Percentiles rank a stretch among this genome's conserved stretches.
Conservation (phyloP, 1,140 invertebrate species). For the Leptinotarsa defecta region DNA sequence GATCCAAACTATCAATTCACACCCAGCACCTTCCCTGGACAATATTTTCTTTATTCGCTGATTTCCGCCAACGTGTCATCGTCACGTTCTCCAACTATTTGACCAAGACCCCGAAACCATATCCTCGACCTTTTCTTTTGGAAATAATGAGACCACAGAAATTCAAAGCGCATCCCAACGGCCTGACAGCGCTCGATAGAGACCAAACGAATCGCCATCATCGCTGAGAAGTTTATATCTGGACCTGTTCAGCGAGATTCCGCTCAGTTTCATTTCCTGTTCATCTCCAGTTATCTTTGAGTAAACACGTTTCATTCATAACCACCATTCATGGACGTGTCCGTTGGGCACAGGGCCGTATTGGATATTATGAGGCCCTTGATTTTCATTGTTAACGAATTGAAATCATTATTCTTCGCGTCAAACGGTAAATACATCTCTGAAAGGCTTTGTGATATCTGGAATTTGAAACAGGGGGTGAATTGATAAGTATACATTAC, state of each 20-base stretch:
- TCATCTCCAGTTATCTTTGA: slow-evolving; percentile 48
- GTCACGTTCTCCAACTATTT: slow-evolving; percentile 1
- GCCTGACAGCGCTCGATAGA: background rate
- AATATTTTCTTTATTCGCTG: background rate
- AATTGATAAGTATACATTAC: too few species aligned
- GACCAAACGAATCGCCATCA: background rate
- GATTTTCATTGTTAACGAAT: background rate
- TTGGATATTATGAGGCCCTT: background rate
- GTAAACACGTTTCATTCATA: slow-evolving; percentile 52
- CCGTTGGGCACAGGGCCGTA: slow-evolving; percentile 9
- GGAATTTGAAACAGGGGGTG: too few species aligned
- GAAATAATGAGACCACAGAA: slow-evolving; percentile 2
- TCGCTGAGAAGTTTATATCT: slow-evolving; percentile 1
- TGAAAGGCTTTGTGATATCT: too few species aligned
- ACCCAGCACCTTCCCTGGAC: too few species aligned
- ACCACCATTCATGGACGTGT: slow-evolving; percentile 46
- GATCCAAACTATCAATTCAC: too few species aligned
- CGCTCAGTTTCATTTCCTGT: slow-evolving; percentile 49
- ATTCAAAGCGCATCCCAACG: slow-evolving; percentile 8
- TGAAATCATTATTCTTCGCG: too few species aligned
- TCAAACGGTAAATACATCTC: too few species aligned
- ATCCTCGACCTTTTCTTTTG: background rate
- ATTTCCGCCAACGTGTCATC: background rate
- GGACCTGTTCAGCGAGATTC: slow-evolving; percentile 47
- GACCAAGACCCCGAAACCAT: background rate